These are phyloP conservation scores for Lomographa bimaculata DNA, from an alignment of 2,888 invertebrate species.

Conservation along the genomic window DNA sequence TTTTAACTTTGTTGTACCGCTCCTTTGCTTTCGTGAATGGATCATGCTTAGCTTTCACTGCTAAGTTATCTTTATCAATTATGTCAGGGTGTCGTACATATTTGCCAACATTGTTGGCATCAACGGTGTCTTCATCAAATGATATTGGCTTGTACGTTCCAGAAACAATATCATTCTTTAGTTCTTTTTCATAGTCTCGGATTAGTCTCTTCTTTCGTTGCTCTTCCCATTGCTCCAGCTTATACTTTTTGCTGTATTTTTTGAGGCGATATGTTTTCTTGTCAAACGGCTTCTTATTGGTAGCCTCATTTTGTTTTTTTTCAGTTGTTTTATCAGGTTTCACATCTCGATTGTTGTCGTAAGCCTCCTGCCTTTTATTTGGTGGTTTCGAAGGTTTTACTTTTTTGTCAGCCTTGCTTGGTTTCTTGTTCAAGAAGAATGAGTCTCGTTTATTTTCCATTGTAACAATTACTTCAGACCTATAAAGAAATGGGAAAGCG, in stretches of 20 bases:
- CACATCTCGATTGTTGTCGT: slow-evolving; percentile 52
- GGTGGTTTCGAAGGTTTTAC: slow-evolving; percentile 20
- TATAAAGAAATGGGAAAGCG: slow-evolving; percentile 80
- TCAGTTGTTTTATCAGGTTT: slow-evolving; percentile 15
- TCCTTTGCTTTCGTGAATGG: slow-evolving; percentile 80
- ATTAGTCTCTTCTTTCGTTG: slow-evolving; percentile 83
- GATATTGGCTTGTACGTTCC: slow-evolving; percentile 74
- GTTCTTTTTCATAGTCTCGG: slow-evolving; percentile 81
- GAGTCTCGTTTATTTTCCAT: slow-evolving; percentile 69
- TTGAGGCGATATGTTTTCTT: slow-evolving; percentile 86
- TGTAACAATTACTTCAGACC: slow-evolving; percentile 52
- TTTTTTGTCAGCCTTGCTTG: slow-evolving; percentile 23
- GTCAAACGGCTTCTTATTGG: slow-evolving; percentile 84
- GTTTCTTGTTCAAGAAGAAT: slow-evolving; percentile 63
- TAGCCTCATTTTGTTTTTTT: slow-evolving; percentile 31
- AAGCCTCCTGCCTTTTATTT: slow-evolving; percentile 51
- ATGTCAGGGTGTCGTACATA: slow-evolving; percentile 74
- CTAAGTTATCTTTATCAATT: slow-evolving; percentile 48
- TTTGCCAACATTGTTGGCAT: slow-evolving; percentile 52
- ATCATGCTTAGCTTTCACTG: slow-evolving; percentile 52
- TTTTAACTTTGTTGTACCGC: slow-evolving; percentile 78
- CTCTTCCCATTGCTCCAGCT: slow-evolving; percentile 87
- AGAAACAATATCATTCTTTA: slow-evolving; percentile 69
- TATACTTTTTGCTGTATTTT: slow-evolving; percentile 88
- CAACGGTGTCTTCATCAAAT: slow-evolving; percentile 74